These are phyloP conservation scores for Polyommatus iphigenia DNA, from an alignment of 2,888 invertebrate genomes.

Conservation along the genomic window DNA sequence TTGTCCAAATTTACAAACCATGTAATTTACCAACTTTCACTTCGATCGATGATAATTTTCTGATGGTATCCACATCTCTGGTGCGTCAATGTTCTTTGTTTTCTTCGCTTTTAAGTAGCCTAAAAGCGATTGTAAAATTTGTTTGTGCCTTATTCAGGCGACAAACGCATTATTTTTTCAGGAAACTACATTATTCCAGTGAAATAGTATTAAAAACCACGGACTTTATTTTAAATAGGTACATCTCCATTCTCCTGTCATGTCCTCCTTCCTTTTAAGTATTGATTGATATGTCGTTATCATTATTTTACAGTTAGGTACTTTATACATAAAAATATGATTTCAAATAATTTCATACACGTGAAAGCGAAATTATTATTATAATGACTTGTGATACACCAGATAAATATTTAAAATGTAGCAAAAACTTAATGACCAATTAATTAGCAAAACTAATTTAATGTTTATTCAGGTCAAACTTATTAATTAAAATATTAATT, in stretches of 20 bases:
- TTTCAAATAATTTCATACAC: no score
- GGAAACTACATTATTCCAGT: no score
- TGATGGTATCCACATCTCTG: neutral
- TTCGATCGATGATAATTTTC: neutral
- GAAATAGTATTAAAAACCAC: no score
- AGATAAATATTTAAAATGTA: neutral
- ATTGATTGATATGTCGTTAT: no score
- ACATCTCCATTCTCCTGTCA: no score
- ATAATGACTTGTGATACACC: neutral
- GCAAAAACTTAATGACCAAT: neutral
- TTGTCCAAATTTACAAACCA: neutral
- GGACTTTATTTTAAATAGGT: no score
- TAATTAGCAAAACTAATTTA: neutral
- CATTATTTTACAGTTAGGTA: no score
- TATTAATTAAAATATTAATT: constrained; percentile 6
- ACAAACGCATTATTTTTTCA: no score
- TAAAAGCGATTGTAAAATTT: neutral
- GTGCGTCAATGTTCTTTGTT: neutral
- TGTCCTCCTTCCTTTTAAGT: no score
- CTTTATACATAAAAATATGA: no score
- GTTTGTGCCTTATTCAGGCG: no score
- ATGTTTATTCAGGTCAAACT: neutral
- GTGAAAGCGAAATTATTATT: neutral
- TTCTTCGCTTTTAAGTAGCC: neutral
- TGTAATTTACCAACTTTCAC: neutral